Conservation (phyloP, 2,888 invertebrate species). For the Meghimatium bilineatum region DNA sequence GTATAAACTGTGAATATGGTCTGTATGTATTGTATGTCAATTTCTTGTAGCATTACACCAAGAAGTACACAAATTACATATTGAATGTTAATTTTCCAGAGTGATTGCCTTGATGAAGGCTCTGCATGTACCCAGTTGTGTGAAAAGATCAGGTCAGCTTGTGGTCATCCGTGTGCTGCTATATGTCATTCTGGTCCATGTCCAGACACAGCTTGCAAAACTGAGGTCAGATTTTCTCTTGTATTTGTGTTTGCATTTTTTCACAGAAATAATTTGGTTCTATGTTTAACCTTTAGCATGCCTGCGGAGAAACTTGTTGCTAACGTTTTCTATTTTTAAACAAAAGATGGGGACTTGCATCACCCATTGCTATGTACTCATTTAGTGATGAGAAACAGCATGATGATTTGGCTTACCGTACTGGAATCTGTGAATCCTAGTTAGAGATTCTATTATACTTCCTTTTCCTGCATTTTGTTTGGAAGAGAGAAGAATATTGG, state of each 20-base stretch:
- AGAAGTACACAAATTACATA: not conserved
- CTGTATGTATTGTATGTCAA: not conserved
- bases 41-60: not conserved
- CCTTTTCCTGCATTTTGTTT: too few relatives aligned
- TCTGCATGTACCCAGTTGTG: constrained; percentile 88
- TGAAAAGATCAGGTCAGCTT: constrained; percentile 82
- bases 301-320: too few relatives aligned
- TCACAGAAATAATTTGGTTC: too few relatives aligned
- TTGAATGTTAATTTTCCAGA: constrained; percentile 31
- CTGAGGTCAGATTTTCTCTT: constrained; percentile 82
- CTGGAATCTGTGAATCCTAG: too few relatives aligned
- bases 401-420: too few relatives aligned
- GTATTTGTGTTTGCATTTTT: not conserved
- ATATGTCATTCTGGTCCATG: constrained; percentile 86
- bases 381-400: too few relatives aligned
- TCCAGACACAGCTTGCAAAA: constrained; percentile 84
- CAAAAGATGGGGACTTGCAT: too few relatives aligned
- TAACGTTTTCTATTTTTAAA: too few relatives aligned
- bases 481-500: too few relatives aligned
- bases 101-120: constrained; percentile 72
- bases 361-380: too few relatives aligned
- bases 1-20: not conserved
- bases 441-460: too few relatives aligned
- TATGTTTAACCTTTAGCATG: too few relatives aligned
- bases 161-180: constrained; percentile 91